Conservation (phyloP, 2,888 invertebrate species). For the Sinopyrophorus schimmeli region DNA sequence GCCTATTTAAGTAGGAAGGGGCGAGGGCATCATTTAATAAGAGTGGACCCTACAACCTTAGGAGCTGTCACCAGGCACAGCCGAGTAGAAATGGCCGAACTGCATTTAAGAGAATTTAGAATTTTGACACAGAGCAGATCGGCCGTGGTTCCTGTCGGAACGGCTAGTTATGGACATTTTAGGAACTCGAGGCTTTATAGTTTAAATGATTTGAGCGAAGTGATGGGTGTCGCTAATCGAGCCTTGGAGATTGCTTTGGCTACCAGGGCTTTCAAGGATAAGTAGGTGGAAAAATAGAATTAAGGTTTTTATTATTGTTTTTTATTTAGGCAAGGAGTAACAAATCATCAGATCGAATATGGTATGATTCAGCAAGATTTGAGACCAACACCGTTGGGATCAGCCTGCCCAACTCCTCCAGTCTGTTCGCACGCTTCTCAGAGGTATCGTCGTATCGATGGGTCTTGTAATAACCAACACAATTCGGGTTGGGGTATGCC, state of each 20-base stretch:
- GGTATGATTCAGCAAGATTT: slow-evolving; percentile 55
- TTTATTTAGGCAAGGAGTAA: slow-evolving; percentile 53
- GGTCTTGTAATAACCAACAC: slow-evolving; percentile 79
- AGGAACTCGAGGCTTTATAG: slow-evolving; percentile 49
- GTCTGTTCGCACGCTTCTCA: slow-evolving; percentile 54
- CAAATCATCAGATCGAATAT: slow-evolving; percentile 54
- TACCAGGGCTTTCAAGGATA: slow-evolving; percentile 57
- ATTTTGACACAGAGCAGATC: slow-evolving; percentile 51
- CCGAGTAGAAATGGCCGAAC: slow-evolving; percentile 49
- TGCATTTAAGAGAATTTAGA: slow-evolving; percentile 50
- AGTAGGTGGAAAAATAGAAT: slow-evolving; percentile 45
- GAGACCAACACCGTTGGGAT: slow-evolving; percentile 53
- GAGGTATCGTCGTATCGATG: slow-evolving; percentile 74
- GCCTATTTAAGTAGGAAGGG: slow-evolving; percentile 11
- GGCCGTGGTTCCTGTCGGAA: slow-evolving; percentile 51
- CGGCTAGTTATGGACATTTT: slow-evolving; percentile 55
- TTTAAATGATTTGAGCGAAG: slow-evolving; percentile 52
- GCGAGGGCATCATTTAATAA: slow-evolving; percentile 16
- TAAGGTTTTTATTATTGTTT: background rate
- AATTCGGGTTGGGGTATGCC: slow-evolving; percentile 73
- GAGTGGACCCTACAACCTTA: slow-evolving; percentile 33
- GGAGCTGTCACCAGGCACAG: slow-evolving; percentile 41
- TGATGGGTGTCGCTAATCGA: slow-evolving; percentile 54
- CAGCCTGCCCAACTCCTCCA: slow-evolving; percentile 50
- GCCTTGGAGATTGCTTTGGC: slow-evolving; percentile 60